Evolutionary conservation across 2,888 invertebrate genomes (phyloP), one percentile per base, ranked within the genome.

Genomic region (Argyresthia goedartella): DNA sequence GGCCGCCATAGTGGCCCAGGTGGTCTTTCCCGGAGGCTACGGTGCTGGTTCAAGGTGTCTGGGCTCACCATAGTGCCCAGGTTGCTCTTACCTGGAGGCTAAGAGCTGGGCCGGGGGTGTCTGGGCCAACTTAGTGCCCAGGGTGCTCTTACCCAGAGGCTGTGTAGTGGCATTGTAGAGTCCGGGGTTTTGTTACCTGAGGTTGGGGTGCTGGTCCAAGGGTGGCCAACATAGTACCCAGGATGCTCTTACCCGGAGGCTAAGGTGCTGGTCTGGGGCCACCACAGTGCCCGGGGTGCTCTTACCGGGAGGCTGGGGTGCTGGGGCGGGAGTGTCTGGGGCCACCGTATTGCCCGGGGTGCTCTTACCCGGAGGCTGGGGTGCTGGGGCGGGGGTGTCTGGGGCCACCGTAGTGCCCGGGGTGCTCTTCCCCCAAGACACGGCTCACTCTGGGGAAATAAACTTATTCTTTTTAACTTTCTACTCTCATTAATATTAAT

Each of bases 51-150:
- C 79, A 69, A 82, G 82, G 84, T 84, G 63, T 86, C 85, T 73
- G 85, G 85, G 85, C 85, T 84, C 85, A 86, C 86, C 86, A 86
- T 86, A 84, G 84, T 81, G 84, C 82, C 84, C 84, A 80, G 75
- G 72, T 73, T 77, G 73, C 82, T 81, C 80, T 72, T 70, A 86
- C 87, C 85, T 66, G 81, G 84, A 72, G 82, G 82, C 73, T 82
- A 84, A 84, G 85, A 64, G 81, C 85, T 72, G 86, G 82, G 56
- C 82, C 79, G 69, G 84, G 82, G 69, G 84, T 84, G 63, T 86
- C 85, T 73, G 85, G 85, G 86, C 84, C 85, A 86, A 85, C 86
- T 86, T 86, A 84, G 84, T n/a, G n/a, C n/a, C n/a, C n/a, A n/a
- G n/a, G n/a, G n/a, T n/a, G n/a, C n/a, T n/a, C n/a, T n/a, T n/a